These are phyloP conservation scores for Orius insidiosus DNA, from an alignment of 1,140 invertebrate species.

Conservation along the genomic window DNA sequence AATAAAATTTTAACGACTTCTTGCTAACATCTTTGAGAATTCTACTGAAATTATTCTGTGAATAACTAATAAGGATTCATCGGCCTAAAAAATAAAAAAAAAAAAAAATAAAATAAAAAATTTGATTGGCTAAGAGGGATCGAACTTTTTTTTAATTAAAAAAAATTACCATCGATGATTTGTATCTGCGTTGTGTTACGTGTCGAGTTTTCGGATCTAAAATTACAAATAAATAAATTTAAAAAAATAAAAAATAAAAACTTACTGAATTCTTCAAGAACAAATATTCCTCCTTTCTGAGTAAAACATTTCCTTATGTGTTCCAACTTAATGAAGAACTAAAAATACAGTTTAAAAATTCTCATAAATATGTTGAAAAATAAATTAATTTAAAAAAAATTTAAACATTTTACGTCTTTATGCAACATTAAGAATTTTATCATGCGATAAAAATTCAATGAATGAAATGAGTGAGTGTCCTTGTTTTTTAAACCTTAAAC, in stretches of 20 bases:
- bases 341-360: conserved; percentile 33
- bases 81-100: conserved; percentile 31
- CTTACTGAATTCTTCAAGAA: conserved; percentile 98
- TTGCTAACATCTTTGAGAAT: conserved; percentile 23
- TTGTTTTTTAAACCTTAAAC: background rate
- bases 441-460: background rate
- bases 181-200: conserved; percentile 90
- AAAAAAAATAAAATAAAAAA: conserved; percentile 20
- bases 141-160: background rate
- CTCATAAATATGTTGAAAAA: background rate
- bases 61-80: conserved; percentile 35
- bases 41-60: conserved; percentile 42
- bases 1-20: conserved; percentile 9
- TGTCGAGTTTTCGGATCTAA: conserved; percentile 94
- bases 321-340: conserved; percentile 98
- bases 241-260: conserved; percentile 24
- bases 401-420: background rate
- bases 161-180: conserved; percentile 88
- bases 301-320: conserved; percentile 99
- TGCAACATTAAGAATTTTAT: background rate
- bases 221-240: conserved; percentile 29
- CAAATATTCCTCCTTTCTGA: conserved; percentile 95
- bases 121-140: background rate
- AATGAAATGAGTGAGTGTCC: background rate
- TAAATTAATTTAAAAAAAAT: background rate